A percentile compares a stretch with the other conserved stretches of the same genome.
These are phyloP conservation scores for Brachynemurus nebulosus DNA, from an alignment of 2,888 invertebrate species.

Conservation along the genomic window DNA sequence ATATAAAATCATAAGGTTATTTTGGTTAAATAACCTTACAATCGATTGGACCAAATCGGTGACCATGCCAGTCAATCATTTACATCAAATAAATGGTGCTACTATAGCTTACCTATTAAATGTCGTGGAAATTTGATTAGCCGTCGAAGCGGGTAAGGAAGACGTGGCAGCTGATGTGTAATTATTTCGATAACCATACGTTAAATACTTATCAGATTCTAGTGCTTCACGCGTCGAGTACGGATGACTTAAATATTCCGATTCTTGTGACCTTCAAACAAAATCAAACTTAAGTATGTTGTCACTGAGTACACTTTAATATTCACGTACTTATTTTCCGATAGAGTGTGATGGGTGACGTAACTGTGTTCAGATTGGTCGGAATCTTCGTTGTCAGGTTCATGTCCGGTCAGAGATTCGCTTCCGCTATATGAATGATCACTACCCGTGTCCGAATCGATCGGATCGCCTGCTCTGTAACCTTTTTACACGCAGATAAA, in stretches of 20 bases:
- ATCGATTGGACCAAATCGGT: too few species aligned
- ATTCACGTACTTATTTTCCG: conserved; percentile 10
- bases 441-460: conserved; percentile 61
- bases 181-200: conserved; percentile 11
- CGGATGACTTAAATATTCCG: conserved; percentile 9
- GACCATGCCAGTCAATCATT: too few species aligned
- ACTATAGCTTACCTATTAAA: conserved; percentile 13
- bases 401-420: conserved; percentile 52
- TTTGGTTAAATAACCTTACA: too few species aligned
- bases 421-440: conserved; percentile 66
- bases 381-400: conserved; percentile 63
- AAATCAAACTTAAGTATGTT: too few species aligned
- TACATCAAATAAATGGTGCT: too few species aligned
- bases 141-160: conserved; percentile 10
- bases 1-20: too few species aligned
- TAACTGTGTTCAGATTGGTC: conserved; percentile 57
- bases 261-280: too few species aligned
- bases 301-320: not conserved
- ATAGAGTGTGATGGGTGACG: conserved; percentile 36
- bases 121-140: conserved; percentile 11
- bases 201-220: conserved; percentile 8
- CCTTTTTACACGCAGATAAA: too few species aligned
- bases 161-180: conserved; percentile 11
- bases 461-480: conserved; percentile 51
- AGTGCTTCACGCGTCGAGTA: conserved; percentile 3